Evolutionary conservation across 64 coral and sea anemone genomes (phyloP).

Genomic region (Montipora efflorescens): DNA sequence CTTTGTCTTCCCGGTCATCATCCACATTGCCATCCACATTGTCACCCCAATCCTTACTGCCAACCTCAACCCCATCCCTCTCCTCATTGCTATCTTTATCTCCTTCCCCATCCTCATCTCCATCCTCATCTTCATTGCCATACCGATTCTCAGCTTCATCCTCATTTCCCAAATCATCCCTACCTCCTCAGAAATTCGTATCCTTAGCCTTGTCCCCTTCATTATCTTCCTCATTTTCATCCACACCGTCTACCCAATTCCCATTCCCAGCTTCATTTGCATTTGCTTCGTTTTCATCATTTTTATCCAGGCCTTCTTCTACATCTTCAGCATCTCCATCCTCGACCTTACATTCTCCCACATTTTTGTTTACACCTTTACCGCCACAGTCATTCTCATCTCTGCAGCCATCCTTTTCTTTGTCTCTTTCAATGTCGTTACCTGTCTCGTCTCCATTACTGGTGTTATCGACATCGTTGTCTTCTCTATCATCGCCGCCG

Average conservation of each 20-base stretch:
- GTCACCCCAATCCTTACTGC: neutral
- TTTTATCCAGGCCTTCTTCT: no score
- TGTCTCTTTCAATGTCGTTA: neutral
- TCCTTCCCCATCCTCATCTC: neutral
- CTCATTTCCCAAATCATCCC: neutral
- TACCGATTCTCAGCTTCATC: neutral
- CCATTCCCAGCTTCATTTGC: no score
- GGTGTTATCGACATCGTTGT: neutral
- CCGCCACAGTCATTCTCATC: no score
- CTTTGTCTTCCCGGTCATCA: neutral
- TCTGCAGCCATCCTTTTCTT: no score
- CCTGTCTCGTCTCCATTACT: neutral
- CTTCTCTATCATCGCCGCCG: neutral
- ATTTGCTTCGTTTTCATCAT: no score
- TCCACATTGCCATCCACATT: neutral
- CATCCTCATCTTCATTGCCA: neutral
- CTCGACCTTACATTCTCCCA: no score
- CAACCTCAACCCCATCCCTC: neutral
- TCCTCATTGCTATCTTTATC: neutral
- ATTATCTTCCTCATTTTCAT: neutral
- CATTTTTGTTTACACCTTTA: no score
- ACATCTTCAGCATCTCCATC: no score
- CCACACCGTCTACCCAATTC: no score
- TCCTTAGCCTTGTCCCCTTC: neutral
- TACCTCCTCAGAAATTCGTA: no score